Evolutionary conservation across 1,140 invertebrate genomes (phyloP).

Genomic region (Halictus rubicundus): DNA sequence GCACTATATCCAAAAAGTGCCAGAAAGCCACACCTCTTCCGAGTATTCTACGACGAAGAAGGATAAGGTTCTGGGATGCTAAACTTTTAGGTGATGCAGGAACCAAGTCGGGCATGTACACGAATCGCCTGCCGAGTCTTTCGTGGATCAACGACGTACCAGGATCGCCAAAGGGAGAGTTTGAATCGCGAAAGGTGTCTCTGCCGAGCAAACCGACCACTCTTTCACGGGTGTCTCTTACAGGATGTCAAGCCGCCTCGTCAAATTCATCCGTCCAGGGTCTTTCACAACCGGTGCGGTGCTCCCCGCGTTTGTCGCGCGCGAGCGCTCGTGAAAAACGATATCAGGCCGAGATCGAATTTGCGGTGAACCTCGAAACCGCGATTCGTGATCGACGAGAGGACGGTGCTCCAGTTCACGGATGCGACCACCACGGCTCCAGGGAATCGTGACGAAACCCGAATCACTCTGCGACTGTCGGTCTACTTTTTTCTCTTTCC

Average conservation of each 20-base stretch:
- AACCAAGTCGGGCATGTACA: too few species aligned
- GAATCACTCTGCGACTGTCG: background rate
- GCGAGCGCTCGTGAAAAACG: slow-evolving; percentile 47
- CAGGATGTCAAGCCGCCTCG: slow-evolving; percentile 16
- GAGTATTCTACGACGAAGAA: too few species aligned
- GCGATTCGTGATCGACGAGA: slow-evolving; percentile 45
- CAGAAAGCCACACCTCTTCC: too few species aligned
- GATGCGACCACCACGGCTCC: background rate
- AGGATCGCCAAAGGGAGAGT: too few species aligned
- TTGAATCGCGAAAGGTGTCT: background rate
- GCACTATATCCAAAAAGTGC: too few species aligned
- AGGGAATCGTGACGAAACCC: background rate
- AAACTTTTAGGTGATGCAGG: too few species aligned
- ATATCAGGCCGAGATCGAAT: slow-evolving; percentile 55
- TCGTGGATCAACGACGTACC: too few species aligned
- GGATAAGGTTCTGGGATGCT: too few species aligned
- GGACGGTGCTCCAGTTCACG: slow-evolving; percentile 39
- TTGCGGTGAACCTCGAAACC: slow-evolving; percentile 59
- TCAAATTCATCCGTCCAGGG: slow-evolving; percentile 11
- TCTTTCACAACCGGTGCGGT: slow-evolving; percentile 19
- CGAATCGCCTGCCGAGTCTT: too few species aligned
- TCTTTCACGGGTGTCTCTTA: slow-evolving; percentile 1
- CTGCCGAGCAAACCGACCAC: background rate
- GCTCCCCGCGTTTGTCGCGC: background rate
- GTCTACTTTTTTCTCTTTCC: background rate